Evolutionary conservation across 2,113 vertebrate species (phyloP).

Genomic region (Phylloscopus whistleri): DNA sequence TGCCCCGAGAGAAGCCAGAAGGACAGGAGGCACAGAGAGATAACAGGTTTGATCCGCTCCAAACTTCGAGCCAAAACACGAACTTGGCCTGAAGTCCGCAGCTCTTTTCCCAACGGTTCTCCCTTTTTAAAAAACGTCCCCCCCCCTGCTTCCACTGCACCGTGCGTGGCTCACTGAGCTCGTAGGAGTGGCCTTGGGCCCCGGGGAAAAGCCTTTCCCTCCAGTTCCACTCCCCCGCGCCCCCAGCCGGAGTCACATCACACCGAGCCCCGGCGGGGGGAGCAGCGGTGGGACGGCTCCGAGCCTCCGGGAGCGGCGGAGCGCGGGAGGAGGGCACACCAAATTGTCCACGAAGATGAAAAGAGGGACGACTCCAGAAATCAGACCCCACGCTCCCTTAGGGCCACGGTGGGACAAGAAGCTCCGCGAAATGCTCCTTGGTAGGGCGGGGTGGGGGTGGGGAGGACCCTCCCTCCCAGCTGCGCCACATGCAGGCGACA

Average conservation of each 20-base stretch:
- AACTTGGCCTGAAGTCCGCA: conserved; percentile 47
- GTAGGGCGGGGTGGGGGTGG: background rate
- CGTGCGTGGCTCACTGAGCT: background rate
- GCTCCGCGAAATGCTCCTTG: background rate
- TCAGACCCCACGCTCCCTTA: background rate
- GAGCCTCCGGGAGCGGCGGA: background rate
- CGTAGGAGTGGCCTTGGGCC: background rate
- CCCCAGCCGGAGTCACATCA: background rate
- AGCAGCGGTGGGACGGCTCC: background rate
- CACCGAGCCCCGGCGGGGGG: background rate
- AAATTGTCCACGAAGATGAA: background rate
- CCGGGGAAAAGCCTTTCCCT: background rate
- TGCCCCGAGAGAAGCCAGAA: background rate
- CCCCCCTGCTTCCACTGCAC: background rate
- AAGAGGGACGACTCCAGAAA: background rate
- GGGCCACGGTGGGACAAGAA: background rate
- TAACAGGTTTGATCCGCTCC: conserved; percentile 25
- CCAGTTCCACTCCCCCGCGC: background rate
- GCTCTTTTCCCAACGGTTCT: background rate
- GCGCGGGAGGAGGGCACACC: background rate
- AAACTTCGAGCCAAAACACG: conserved; percentile 59
- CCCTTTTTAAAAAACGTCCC: background rate
- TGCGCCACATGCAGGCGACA: background rate
- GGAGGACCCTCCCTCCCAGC: background rate
- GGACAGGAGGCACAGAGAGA: background rate